Conservation (phyloP, 2,113 vertebrate genomes). For the Catharus bicknelli region DNA sequence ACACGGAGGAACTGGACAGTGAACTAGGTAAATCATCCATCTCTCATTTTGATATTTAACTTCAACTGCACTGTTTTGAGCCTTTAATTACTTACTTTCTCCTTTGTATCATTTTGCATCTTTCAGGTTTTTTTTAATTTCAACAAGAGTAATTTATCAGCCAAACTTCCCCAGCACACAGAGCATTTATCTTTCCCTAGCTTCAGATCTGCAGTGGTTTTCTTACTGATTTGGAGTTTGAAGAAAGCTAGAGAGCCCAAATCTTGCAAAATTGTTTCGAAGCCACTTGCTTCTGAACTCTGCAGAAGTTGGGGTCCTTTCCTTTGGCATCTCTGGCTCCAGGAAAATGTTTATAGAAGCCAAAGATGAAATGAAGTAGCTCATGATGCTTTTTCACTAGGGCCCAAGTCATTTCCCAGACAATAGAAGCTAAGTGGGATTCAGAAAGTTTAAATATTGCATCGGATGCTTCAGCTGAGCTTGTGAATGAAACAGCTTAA, state of each 20-base stretch:
- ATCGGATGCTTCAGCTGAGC: background rate
- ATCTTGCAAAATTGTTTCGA: background rate
- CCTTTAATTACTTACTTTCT: conserved; percentile 45
- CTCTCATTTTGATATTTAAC: conserved; percentile 55
- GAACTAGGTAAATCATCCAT: conserved; percentile 90
- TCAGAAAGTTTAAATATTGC: background rate
- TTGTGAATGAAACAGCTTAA: conserved; percentile 38
- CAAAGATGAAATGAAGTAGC: background rate
- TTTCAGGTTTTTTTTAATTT: background rate
- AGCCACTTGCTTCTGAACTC: background rate
- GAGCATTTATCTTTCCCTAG: background rate
- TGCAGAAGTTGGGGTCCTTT: background rate
- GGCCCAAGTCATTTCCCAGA: background rate
- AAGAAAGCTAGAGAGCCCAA: background rate
- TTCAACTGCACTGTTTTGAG: conserved; percentile 43
- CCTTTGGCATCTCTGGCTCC: background rate
- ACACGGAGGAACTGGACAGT: conserved; percentile 99
- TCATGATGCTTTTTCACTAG: background rate
- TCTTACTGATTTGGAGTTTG: background rate
- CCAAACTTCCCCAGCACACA: background rate
- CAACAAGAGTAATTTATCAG: background rate
- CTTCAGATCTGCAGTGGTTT: background rate
- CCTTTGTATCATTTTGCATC: conserved; percentile 53
- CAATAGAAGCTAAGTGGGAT: background rate
- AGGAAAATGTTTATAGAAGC: background rate